phyloP scores from a whole-genome alignment of 2,888 invertebrate species.

The Epinotia nisella region DNA sequence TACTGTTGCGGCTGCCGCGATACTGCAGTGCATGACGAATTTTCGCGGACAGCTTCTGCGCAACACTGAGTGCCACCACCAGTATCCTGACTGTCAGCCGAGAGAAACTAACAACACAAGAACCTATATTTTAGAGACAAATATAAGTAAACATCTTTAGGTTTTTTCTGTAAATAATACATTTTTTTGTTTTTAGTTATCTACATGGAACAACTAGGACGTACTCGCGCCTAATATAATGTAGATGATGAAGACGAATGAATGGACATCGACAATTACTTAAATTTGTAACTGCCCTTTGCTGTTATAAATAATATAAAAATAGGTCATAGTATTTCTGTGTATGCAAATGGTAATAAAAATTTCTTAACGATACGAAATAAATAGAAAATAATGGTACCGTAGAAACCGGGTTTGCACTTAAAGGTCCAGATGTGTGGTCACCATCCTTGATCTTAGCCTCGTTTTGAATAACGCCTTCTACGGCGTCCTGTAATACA shows the following conservation, averaged over 20 bases:
- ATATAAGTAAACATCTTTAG: too few species aligned
- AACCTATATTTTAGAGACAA: neutral
- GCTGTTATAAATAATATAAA: neutral
- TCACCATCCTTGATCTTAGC: conserved; percentile 72
- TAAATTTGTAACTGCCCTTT: conserved; percentile 3
- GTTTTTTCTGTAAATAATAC: too few species aligned
- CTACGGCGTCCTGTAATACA: conserved; percentile 77
- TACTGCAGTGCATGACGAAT: neutral
- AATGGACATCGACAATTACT: neutral
- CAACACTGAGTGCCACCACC: too few species aligned
- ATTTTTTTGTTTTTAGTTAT: too few species aligned
- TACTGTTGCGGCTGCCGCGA: neutral
- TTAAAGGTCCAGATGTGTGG: conserved; percentile 59
- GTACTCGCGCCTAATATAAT: neutral
- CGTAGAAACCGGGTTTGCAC: conserved; percentile 58
- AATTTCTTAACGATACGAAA: conserved; percentile 36
- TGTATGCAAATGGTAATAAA: conserved; percentile 30
- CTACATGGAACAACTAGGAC: conserved; percentile 1
- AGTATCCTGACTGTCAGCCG: neutral
- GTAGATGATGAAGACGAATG: neutral
- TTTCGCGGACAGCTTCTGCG: neutral
- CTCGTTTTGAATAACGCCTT: conserved; percentile 69
- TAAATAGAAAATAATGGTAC: conserved; percentile 57
- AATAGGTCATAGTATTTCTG: conserved; percentile 5
- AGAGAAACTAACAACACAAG: neutral